Base-by-base conservation (phyloP, 2,888 invertebrate genomes). In the Argyresthia albistria region DNA sequence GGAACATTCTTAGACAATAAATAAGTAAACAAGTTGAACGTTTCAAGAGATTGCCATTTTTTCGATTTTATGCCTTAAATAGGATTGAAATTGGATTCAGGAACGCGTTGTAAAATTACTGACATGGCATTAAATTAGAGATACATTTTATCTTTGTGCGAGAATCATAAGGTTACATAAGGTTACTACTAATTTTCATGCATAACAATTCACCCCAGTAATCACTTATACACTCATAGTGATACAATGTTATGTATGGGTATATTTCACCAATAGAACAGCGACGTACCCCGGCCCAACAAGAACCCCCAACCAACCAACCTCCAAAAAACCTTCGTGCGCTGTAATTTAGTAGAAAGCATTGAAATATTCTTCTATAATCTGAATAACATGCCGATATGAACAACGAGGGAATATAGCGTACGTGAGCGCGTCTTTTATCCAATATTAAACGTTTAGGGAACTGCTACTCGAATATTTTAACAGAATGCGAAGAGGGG, bases 311-410 rank as follows among this genome's bases (percentile, higher is more conserved):
- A 4, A 25, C 25, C n/a, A n/a, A 25, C 3, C 25, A 25, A 4
- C 6, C 2, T 78, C 76, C 77, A 78, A 81, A 83, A 82, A 79
- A 80, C 76, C 80, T 78, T 70, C 82, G 81, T 82, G 79, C 73
- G 76, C 77, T 80, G 81, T 86, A 86, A 87, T 87, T 87, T 86
- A 82, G 82, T 84, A 86, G 82, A 87, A 83, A 86, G 86, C 87
- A 84, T 86, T 84, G 87, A 86, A 86, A 84, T 84, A 84, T 86
- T 86, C 86, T 83, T 87, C 86, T 86, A 80, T 86, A 86, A 84
- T 87, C 83, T 82, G 81, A 84, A 86, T 86, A 87, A 86, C 87
- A 87, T 87, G 84, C 80, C 82, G 77, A 87, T 86, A 87, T 87
- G 86, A 86, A 83, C 84, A 82, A 79, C 86, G 82, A 80, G 82